Conservation (phyloP, 1,140 invertebrate genomes). For the Diorhabda elongata region DNA sequence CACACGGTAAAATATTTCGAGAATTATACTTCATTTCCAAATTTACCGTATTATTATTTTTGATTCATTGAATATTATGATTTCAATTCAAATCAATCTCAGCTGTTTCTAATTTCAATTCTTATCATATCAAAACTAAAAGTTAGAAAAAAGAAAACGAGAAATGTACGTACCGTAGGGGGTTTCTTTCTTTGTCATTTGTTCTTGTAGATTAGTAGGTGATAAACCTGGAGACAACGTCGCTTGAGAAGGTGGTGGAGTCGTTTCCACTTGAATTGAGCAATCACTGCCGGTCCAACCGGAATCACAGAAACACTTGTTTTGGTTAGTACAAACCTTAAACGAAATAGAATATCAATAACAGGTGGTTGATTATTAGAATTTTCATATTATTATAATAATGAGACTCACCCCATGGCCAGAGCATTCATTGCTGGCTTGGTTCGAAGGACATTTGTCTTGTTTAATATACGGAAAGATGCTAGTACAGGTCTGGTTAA, state of each 20-base stretch:
- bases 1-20: too few species aligned
- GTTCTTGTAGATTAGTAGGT: constrained; percentile 55
- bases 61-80: too few species aligned
- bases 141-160: neutral
- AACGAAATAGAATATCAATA: constrained; percentile 19
- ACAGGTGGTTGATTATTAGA: neutral
- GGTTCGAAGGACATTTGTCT: constrained; percentile 84
- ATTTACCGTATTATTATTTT: too few species aligned
- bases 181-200: constrained; percentile 81
- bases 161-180: constrained; percentile 73
- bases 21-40: too few species aligned
- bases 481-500: constrained; percentile 87
- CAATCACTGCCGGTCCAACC: constrained; percentile 90
- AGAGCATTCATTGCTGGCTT: constrained; percentile 85
- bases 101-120: too few species aligned
- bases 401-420: constrained; percentile 77
- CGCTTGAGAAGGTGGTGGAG: constrained; percentile 54
- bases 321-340: constrained; percentile 89
- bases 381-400: neutral
- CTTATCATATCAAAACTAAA: neutral
- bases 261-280: constrained; percentile 67
- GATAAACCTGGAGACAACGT: constrained; percentile 46
- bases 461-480: constrained; percentile 77
- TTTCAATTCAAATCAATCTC: too few species aligned
- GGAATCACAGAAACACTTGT: constrained; percentile 84